Conservation (phyloP, 1,140 invertebrate species). For the Pararge aegeria region DNA sequence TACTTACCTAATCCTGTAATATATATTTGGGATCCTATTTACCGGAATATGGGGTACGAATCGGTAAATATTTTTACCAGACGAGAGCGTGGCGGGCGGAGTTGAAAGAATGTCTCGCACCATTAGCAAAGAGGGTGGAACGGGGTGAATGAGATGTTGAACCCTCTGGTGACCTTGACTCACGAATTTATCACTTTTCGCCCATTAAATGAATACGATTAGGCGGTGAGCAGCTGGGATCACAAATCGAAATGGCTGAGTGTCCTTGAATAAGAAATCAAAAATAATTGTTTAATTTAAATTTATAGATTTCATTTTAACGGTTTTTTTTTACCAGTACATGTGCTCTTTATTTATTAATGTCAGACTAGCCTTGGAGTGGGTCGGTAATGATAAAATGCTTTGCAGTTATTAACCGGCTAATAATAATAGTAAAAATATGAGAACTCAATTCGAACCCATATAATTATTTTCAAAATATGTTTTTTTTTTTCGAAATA, state of each 20-base stretch:
- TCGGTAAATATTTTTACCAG: conserved; percentile 34
- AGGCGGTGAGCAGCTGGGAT: conserved; percentile 49
- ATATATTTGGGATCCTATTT: conserved; percentile 1
- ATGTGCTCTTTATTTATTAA: too few relatives aligned
- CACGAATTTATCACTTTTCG: conserved; percentile 72
- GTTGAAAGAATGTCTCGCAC: conserved; percentile 62
- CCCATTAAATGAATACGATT: conserved; percentile 73
- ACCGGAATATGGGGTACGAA: conserved; percentile 1
- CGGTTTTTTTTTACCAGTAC: too few relatives aligned
- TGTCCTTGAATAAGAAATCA: too few relatives aligned
- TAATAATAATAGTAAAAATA: too few relatives aligned
- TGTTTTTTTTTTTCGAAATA: too few relatives aligned
- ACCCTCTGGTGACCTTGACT: conserved; percentile 73
- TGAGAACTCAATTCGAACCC: too few relatives aligned
- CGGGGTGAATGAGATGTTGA: conserved; percentile 69
- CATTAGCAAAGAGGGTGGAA: conserved; percentile 60
- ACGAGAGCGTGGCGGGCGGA: conserved; percentile 29
- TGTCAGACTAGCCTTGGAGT: too few relatives aligned
- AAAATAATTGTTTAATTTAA: too few relatives aligned
- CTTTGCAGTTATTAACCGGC: too few relatives aligned
- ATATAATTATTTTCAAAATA: too few relatives aligned
- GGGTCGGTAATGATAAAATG: too few relatives aligned
- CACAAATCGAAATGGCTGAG: conserved; percentile 38
- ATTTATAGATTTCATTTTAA: too few relatives aligned
- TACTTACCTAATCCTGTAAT: neutral